Base-by-base conservation (phyloP, 1,140 invertebrate species). In the Drosophila nasuta region DNA sequence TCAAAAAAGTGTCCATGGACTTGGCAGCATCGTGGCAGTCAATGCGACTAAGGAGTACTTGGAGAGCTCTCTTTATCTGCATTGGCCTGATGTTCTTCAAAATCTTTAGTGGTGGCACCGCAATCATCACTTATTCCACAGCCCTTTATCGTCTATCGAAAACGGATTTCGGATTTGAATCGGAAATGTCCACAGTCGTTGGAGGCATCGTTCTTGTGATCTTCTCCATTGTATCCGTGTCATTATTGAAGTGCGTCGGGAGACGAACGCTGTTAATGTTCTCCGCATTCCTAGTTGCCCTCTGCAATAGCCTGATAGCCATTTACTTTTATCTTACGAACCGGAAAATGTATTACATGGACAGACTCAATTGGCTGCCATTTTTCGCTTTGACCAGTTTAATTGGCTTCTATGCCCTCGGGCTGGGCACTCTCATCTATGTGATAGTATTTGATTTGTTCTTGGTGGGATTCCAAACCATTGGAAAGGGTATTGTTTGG, bases 11-110 rank as follows among this genome's bases (percentile, higher is more conserved):
- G 11, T 17, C 7, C n/a, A 3, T 20, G 3, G 7, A 38, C 6
- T 6, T 46, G 3, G 3, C 1, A 8, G 2, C 15, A 8, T 15
- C 1, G 1, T 56, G 51, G 25, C n/a, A 5, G 1, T 11, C 10
- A 33, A 5, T 66, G 1, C 10, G 13, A 4, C 25, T 11, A 2
- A 56, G 2, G 8, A 28, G 11, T 0, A 46, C 10, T 2, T 4
- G 11, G 94, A 95, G 7, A 1, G 93, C 94, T 2, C 13, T 66
- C 38, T 83, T 93, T 1, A 94, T 94, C 15, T 95, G 95, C 48
- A 92, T 95, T 0, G 91, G 94, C 1, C 94, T 94, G 8, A 38
- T 51, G 45, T 49, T 41, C 3, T 68, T 58, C 10, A 15, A 49
- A 33, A 41, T 49, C 30, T 49, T 68, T 15, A 38, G 45, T 10